Evolutionary conservation across 2,888 invertebrate genomes (phyloP), one percentile per base, ranked within the genome.

Genomic region (Microctonus aethiopoides): DNA sequence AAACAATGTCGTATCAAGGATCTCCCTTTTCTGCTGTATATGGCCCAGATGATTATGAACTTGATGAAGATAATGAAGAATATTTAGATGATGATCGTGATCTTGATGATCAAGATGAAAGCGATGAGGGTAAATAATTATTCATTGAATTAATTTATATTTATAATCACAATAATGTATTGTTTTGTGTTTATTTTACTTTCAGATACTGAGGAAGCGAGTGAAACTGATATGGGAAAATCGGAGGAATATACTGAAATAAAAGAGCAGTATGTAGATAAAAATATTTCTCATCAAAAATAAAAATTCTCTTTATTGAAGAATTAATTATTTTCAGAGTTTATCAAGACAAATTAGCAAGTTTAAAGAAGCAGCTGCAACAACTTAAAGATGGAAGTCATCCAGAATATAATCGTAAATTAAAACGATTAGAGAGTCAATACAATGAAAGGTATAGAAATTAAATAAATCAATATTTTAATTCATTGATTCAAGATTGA

Each of bases 181-280:
- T 68, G 32, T 22, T 62, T 59, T 59, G 3, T 16, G n/a, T 72
- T 52, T 39, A 72, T 72, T 60, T 22, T 68, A 67, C 63, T 82
- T 82, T 64, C 79, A 93, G 97, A 97, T 85, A 98, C 98, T 0
- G 98, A 97, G 87, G 98, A 98, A 88, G 97, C 97, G 0, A 97
- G 97, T 87, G 98, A 98, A 87, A 95, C 96, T n/a, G 97, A 97
- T 79, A 91, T 93, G 87, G 93, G 94, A 51, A 92, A 93, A 81
- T 91, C 92, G 77, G 93, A 94, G 83, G 93, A 93, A 79, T 94
- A 93, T 36, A 90, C 93, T 32, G 95, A 95, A 88, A 93, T 95
- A 70, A 95, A 95, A 87, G 95, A 96, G 87, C 95, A 95, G 94
- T 94, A 87, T 89, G 92, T 76, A 69, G 57, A 16, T 7, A 22